Percentiles rank a stretch among this genome's conserved stretches.
Conservation (phyloP, 2,113 vertebrate species). For the Cyprinodon tularosa region DNA sequence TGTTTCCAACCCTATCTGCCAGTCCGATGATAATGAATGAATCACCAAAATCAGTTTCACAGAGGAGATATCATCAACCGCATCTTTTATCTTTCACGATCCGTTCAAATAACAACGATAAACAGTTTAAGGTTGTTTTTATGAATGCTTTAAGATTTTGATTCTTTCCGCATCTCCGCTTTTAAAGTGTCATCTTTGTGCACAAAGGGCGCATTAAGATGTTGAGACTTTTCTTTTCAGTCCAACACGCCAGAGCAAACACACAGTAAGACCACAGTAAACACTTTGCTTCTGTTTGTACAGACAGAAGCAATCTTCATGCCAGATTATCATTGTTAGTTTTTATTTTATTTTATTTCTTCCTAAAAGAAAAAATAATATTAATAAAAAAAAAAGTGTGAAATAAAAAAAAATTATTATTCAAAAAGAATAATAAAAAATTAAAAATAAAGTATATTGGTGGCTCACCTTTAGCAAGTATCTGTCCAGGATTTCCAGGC, state of each 20-base stretch:
- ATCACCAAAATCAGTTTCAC: conserved; percentile 52
- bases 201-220: background rate
- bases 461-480: conserved; percentile 92
- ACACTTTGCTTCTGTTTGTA: conserved; percentile 6
- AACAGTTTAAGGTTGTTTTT: background rate
- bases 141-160: background rate
- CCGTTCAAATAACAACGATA: background rate
- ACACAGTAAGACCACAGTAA: conserved; percentile 9
- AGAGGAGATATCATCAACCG: conserved; percentile 6
- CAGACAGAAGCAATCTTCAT: background rate
- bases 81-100: background rate
- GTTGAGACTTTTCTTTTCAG: background rate
- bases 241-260: conserved; percentile 11
- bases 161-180: background rate
- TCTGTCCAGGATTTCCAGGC: conserved; percentile 94
- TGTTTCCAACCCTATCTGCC: background rate
- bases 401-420: background rate
- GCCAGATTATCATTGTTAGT: no score
- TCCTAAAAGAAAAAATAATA: no score
- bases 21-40: conserved; percentile 22
- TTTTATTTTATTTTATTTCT: no score
- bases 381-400: no score
- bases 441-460: background rate
- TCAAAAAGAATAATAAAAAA: background rate
- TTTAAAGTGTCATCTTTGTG: background rate